Evolutionary conservation across 2,797 vertebrate genomes (phyloP).

Genomic region (Microctenopoma lineatum): DNA sequence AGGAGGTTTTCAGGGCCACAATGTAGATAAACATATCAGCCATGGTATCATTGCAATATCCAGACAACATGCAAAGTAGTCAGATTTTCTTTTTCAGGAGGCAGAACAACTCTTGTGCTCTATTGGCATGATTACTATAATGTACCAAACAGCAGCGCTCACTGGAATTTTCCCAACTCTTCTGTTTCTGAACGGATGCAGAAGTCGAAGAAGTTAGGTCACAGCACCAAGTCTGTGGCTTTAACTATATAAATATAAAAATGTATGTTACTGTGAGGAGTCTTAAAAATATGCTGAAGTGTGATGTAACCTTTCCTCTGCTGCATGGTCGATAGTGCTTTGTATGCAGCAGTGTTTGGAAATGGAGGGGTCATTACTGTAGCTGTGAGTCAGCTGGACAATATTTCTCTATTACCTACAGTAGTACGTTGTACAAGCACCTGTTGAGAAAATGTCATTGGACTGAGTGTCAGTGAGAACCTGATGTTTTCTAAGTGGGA

Average conservation of each 20-base stretch:
- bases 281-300: not conserved
- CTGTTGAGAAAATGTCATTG: not conserved
- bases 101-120: too few species aligned
- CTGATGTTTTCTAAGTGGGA: not conserved
- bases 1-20: too few species aligned
- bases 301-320: not conserved
- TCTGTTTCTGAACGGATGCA: too few species aligned
- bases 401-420: not conserved
- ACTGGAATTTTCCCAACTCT: too few species aligned
- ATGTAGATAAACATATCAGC: too few species aligned
- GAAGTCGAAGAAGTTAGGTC: not conserved
- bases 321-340: not conserved
- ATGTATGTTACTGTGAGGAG: not conserved
- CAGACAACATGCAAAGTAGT: too few species aligned
- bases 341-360: slow-evolving; percentile 16
- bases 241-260: not conserved
- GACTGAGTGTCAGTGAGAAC: not conserved
- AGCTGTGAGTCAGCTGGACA: not conserved
- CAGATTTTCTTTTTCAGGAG: too few species aligned
- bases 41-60: too few species aligned
- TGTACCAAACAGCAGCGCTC: too few species aligned
- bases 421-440: not conserved
- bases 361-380: slow-evolving; percentile 14
- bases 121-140: too few species aligned
- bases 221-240: not conserved